Evolutionary conservation across 2,888 invertebrate species (phyloP).

Genomic region (Athripsodes cinereus): DNA sequence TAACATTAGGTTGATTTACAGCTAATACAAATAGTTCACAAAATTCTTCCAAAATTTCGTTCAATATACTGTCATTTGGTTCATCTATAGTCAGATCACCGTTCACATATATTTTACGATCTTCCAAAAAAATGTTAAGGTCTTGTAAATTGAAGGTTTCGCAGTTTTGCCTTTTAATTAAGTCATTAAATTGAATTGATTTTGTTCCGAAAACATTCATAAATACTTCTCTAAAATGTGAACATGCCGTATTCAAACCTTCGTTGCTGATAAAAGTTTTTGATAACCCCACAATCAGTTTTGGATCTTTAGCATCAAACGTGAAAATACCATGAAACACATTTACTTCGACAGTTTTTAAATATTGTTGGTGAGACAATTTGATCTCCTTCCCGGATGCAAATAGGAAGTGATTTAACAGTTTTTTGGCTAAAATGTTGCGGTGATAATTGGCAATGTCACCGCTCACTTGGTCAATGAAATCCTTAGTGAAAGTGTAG

Average conservation of each 20-base stretch:
- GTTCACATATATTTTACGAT: neutral
- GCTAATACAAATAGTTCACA: neutral
- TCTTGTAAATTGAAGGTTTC: neutral
- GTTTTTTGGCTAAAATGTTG: neutral
- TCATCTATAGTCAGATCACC: neutral
- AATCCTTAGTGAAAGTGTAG: neutral
- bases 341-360: neutral
- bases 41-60: neutral
- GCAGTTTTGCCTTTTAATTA: neutral
- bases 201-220: neutral
- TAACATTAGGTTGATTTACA: neutral
- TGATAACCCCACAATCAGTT: neutral
- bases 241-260: neutral
- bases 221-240: neutral
- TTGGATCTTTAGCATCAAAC: neutral
- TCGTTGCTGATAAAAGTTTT: neutral
- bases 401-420: neutral
- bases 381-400: neutral
- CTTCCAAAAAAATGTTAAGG: neutral
- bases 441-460: neutral
- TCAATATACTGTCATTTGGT: neutral
- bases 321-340: neutral
- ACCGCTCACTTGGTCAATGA: neutral
- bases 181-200: neutral
- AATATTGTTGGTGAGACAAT: neutral